Base-by-base conservation (phyloP, 1,140 invertebrate species). In the Capitella teleta region DNA sequence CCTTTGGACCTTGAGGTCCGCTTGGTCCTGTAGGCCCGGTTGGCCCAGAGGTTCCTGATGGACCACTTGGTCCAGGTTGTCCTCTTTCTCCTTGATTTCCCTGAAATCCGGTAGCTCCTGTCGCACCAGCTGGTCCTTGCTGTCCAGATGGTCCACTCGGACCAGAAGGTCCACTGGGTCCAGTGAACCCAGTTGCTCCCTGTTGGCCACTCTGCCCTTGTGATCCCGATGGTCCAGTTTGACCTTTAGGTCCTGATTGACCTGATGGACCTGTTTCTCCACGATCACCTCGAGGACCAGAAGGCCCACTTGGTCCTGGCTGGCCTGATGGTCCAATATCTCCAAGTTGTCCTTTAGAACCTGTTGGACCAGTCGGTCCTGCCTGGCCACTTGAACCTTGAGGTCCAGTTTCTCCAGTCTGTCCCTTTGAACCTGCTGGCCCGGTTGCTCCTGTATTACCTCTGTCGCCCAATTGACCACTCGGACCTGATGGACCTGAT, bases 181-280 rank as follows among this genome's bases (percentile, higher is more conserved):
- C 49, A 46, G 49, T 44, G 8, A 19, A 18, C n/a, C 49, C 49
- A 3, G 49, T 42, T n/a, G 26, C 3, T 42, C 49, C 49, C 6
- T 14, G 12, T 18, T 12, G n/a, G 16, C 49, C 49, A 8, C n/a
- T 8, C 12, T 53, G 23, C 5, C 54, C 54, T 26, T n/a, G 36
- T 28, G 16, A n/a, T 28, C 49, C 49, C 41, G 49, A 42, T 12
- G 3, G 14, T 18, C 49, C 49, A 2, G 26, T 42, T 14, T 26
- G 26, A 26, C 49, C 49, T 26, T n/a, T 28, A 28, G 40, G 5
- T 25, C 49, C 49, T 14, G 34, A 18, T 19, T 56, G 12, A 5
- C 54, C 54, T 30, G 24, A 28, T 26, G n/a, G 23, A 41, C 55
- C 52, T 43, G n/a, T 3, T 26, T 30, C 12, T 16, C 55, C 42